These are phyloP conservation scores for Drosophila rubida DNA, from an alignment of 2,888 invertebrate genomes.

Conservation along the genomic window DNA sequence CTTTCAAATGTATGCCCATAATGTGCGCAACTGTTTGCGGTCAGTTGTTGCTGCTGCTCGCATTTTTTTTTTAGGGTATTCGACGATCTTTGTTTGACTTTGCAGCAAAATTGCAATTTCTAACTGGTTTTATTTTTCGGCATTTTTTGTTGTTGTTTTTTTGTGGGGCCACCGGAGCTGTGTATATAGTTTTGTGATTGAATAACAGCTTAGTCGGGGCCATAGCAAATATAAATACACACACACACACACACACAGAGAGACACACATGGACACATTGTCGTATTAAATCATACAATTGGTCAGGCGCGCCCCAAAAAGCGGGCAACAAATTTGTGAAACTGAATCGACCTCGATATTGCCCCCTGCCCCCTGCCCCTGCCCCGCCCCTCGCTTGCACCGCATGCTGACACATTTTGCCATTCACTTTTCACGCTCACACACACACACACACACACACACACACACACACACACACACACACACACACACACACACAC, in stretches of 20 bases:
- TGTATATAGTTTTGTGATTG: constrained; percentile 59
- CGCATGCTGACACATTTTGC: constrained; percentile 66
- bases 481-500: no score
- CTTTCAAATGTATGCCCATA: constrained; percentile 3
- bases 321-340: constrained; percentile 52
- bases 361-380: not conserved
- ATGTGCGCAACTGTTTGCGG: not conserved
- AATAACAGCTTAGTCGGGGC: constrained; percentile 60
- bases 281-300: constrained; percentile 71
- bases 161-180: constrained; percentile 22
- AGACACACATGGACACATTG: constrained; percentile 48
- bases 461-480: constrained; percentile 17
- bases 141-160: constrained; percentile 2
- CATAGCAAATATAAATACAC: constrained; percentile 21
- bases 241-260: constrained; percentile 19
- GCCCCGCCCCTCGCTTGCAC: constrained; percentile 13
- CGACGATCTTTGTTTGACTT: constrained; percentile 22
- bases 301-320: constrained; percentile 59
- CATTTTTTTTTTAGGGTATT: constrained; percentile 26
- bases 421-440: constrained; percentile 74
- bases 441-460: constrained; percentile 32
- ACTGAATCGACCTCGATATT: constrained; percentile 43
- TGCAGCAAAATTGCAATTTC: constrained; percentile 6
- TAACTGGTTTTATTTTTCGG: constrained; percentile 31
- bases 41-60: not conserved